Conservation (phyloP, 2,797 vertebrate species). For the Megalops cyprinoides region DNA sequence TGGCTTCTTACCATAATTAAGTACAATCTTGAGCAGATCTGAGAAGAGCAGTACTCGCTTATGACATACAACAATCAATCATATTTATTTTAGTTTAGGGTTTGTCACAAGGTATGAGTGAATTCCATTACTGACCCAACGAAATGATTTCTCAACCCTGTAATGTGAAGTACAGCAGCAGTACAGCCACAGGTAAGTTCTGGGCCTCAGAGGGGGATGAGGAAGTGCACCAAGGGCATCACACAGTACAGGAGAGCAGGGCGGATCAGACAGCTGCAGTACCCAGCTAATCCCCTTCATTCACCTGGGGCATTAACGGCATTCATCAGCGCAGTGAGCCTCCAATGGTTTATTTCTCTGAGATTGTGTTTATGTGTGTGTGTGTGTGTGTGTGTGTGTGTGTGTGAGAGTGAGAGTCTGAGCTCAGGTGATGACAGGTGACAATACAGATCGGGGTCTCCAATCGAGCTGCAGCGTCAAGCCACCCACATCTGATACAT, state of each 20-base stretch:
- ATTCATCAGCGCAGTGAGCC: background rate
- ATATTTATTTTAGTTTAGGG: background rate
- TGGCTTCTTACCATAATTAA: constrained; percentile 46
- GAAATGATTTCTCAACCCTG: too few relatives aligned
- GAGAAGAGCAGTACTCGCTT: background rate
- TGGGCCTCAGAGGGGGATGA: background rate
- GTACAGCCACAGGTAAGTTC: background rate
- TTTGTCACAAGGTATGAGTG: background rate
- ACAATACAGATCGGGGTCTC: background rate
- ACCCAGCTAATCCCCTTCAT: background rate
- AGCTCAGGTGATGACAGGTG: background rate
- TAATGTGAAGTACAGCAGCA: background rate
- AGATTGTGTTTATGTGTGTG: background rate
- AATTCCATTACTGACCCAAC: background rate
- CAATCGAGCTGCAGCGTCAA: background rate
- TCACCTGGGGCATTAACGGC: background rate
- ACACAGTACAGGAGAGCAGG: background rate
- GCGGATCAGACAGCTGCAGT: background rate
- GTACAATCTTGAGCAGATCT: constrained; percentile 33
- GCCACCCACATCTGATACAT: background rate
- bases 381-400: background rate
- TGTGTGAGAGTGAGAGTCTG: background rate
- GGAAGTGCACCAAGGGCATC: background rate
- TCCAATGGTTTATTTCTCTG: background rate
- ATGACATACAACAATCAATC: background rate